These are phyloP conservation scores for Bombycilla garrulus DNA, from an alignment of 2,113 vertebrate species.

Conservation along the genomic window DNA sequence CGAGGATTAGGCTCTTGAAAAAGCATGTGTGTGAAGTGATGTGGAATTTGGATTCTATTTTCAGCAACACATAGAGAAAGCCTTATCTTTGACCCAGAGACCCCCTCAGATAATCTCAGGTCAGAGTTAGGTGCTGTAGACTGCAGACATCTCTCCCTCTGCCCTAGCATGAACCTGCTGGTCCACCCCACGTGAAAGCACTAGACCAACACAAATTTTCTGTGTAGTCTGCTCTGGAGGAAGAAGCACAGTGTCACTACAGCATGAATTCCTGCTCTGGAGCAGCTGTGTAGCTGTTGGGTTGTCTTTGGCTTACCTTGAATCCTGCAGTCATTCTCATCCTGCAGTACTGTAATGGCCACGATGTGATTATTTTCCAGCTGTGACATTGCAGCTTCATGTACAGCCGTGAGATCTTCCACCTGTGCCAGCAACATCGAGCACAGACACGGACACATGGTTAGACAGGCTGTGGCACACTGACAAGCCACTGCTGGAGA, in stretches of 20 bases:
- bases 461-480: neutral
- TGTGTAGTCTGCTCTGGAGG: neutral
- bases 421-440: conserved; percentile 72
- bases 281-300: neutral
- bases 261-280: neutral
- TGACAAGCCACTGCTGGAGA: neutral
- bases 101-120: neutral
- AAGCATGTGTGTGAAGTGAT: neutral
- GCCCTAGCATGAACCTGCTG: neutral
- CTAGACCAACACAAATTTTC: neutral
- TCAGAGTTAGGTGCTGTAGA: neutral
- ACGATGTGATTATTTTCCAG: conserved; percentile 81
- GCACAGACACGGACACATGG: neutral
- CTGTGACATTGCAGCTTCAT: conserved; percentile 80
- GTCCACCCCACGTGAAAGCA: neutral
- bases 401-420: conserved; percentile 82
- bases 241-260: neutral
- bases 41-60: neutral
- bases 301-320: conserved; percentile 76
- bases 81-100: neutral
- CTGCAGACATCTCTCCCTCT: neutral
- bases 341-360: conserved; percentile 81
- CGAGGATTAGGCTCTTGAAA: neutral
- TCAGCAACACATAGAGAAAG: neutral
- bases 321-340: conserved; percentile 85